Base-by-base conservation (phyloP, 2,888 invertebrate species). In the Chaetogeoica ovagalla region DNA sequence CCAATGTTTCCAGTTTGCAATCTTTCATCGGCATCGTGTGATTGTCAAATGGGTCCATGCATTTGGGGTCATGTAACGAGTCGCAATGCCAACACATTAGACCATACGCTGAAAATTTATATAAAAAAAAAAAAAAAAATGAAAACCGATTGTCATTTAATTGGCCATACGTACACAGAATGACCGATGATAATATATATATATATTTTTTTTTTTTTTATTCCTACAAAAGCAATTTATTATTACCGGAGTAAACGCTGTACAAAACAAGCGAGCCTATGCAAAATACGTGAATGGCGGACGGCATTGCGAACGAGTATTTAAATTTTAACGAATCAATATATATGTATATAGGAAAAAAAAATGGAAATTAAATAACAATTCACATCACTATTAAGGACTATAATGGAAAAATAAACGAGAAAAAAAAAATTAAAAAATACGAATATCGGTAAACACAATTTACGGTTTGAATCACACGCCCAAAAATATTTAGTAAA, bases 21-120 rank as follows among this genome's bases (percentile, higher is more conserved):
- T 96, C 95, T 0, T 92, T 92, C 72, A 95, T 94, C 0, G 94
- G 94, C 82, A 95, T 91, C 0, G 95, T 93, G 52, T 90, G 90
- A 85, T 96, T 96, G 86, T 96, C 96, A 85, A 96, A 96, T 0
- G 96, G 96, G 88, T 96, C 96, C 0, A 92, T 91, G 85, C 96
- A 96, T 87, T 95, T 94, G 1, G 95, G 94, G 87, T 96, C 96
- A 81, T 90, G 91, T 85, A 93, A 94, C 0, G 95, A 96, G 83
- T 95, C 91, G 85, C 96, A 96, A 75, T 92, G 93, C 95, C 95
- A 96, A 85, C 96, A 96, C 88, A 96, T 95, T 37, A 88, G 87
- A 55, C 85, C 84, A 17, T 83, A 82, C 43, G 85, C 87, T 86
- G 83, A 65, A 84, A 84, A 43, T 52, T 39, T n/a, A n/a, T n/a